Evolutionary conservation across 2,888 invertebrate species (phyloP).

Genomic region (Cerceris rybyensis): DNA sequence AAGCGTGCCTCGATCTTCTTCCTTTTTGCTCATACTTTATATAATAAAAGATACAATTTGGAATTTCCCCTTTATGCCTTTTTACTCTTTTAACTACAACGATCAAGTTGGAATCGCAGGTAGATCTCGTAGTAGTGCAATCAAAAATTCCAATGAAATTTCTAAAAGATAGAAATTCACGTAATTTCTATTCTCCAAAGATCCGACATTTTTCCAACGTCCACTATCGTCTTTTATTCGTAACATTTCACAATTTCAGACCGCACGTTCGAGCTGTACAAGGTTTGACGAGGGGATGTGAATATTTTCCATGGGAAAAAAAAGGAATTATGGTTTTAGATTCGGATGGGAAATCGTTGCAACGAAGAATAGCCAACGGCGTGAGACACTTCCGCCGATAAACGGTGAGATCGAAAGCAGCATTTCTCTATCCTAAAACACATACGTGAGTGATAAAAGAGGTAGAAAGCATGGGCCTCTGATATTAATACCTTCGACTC

Average conservation of each 20-base stretch:
- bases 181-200: too few relatives aligned
- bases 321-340: conserved; percentile 12
- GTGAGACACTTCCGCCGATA: conserved; percentile 61
- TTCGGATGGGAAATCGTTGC: conserved; percentile 49
- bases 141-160: too few relatives aligned
- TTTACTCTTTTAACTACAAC: too few relatives aligned
- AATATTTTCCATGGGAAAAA: not conserved
- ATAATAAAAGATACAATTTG: too few relatives aligned
- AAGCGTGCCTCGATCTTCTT: too few relatives aligned
- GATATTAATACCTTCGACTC: conserved; percentile 74
- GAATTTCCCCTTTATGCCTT: too few relatives aligned
- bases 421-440: conserved; percentile 74
- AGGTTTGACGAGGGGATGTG: not conserved
- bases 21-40: too few relatives aligned
- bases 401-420: conserved; percentile 73
- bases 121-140: too few relatives aligned
- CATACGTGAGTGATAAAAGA: conserved; percentile 73
- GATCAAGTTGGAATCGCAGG: too few relatives aligned
- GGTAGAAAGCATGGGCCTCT: conserved; percentile 73
- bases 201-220: not conserved
- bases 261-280: conserved; percentile 39
- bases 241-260: conserved; percentile 52
- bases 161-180: too few relatives aligned
- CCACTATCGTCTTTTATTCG: not conserved
- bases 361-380: conserved; percentile 63